These are phyloP conservation scores for Sitodiplosis mosellana DNA, from an alignment of 1,140 invertebrate genomes.

Conservation along the genomic window DNA sequence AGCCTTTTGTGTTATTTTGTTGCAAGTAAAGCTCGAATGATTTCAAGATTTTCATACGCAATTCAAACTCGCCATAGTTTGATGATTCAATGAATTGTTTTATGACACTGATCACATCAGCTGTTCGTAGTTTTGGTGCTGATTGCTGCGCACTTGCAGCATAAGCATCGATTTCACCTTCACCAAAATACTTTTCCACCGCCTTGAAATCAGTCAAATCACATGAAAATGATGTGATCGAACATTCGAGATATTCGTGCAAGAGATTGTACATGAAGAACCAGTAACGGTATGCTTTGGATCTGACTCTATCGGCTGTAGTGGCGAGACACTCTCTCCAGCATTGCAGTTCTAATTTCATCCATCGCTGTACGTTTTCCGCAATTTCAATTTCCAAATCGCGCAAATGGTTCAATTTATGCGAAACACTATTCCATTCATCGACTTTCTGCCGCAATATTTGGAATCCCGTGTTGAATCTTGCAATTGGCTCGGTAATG, in stretches of 20 bases:
- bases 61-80: conserved; percentile 62
- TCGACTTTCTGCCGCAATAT: conserved; percentile 64
- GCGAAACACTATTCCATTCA: conserved; percentile 85
- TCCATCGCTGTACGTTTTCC: conserved; percentile 73
- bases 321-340: conserved; percentile 65
- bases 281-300: conserved; percentile 67
- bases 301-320: conserved; percentile 38
- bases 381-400: conserved; percentile 50
- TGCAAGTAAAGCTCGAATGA: conserved; percentile 20
- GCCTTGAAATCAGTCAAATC: conserved; percentile 10
- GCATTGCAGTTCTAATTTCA: conserved; percentile 70
- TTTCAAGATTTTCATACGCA: conserved; percentile 54
- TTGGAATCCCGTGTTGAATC: conserved; percentile 81
- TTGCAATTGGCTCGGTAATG: conserved; percentile 61
- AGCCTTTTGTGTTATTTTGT: neutral
- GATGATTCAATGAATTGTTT: conserved; percentile 73
- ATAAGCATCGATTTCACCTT: conserved; percentile 7
- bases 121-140: conserved; percentile 6
- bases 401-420: conserved; percentile 63
- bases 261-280: conserved; percentile 65
- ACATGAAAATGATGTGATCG: conserved; percentile 6
- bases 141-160: neutral
- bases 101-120: conserved; percentile 31
- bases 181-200: conserved; percentile 14
- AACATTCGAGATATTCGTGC: conserved; percentile 24